A percentile compares a stretch with the other conserved stretches of the same genome.
These are phyloP conservation scores for Cisticola juncidis DNA, from an alignment of 2,113 vertebrate species.

Conservation along the genomic window DNA sequence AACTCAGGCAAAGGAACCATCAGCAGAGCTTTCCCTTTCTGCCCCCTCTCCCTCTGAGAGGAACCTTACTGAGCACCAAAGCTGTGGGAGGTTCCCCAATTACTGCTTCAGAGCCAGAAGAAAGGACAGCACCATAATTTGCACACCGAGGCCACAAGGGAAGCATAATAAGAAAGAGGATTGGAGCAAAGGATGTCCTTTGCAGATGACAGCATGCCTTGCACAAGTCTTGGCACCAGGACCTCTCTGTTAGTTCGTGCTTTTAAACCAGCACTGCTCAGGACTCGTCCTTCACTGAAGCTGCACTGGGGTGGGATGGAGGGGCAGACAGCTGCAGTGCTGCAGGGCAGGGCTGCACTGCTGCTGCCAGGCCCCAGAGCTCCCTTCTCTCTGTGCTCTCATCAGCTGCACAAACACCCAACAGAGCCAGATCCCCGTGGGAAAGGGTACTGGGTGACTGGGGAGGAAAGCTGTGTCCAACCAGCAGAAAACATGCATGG, in stretches of 20 bases:
- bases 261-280: background rate
- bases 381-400: background rate
- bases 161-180: background rate
- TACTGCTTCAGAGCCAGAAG: background rate
- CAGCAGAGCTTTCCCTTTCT: background rate
- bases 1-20: accelerated
- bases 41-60: background rate
- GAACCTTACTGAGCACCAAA: background rate
- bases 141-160: background rate
- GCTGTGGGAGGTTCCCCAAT: background rate
- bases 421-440: background rate
- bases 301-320: background rate
- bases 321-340: background rate
- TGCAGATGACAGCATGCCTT: background rate
- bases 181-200: background rate
- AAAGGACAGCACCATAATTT: background rate
- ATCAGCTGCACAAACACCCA: background rate
- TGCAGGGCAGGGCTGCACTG: background rate
- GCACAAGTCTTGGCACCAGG: background rate
- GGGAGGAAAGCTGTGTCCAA: background rate
- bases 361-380: background rate
- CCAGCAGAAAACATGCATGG: background rate
- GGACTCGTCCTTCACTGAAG: background rate
- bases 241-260: background rate
- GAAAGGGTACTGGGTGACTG: background rate